Conservation (phyloP, 1,140 invertebrate genomes). For the Diabrotica virgifera region DNA sequence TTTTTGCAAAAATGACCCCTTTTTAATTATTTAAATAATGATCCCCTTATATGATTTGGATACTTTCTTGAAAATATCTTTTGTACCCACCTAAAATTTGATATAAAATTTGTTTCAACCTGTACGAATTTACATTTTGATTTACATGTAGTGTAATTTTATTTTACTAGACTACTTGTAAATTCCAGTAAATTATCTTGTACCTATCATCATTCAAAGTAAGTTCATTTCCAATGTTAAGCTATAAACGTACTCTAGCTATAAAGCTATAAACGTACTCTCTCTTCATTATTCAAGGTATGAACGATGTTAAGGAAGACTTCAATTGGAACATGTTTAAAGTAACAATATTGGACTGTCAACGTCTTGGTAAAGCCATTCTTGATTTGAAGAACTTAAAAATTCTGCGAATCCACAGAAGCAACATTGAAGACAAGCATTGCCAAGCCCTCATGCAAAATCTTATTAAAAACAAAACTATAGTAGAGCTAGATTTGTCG, state of each 20-base stretch:
- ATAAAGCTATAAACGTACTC: too few species aligned
- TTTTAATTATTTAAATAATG: too few species aligned
- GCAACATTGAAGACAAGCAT: constrained; percentile 38
- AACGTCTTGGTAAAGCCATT: constrained; percentile 38
- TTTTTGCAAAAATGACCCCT: too few species aligned
- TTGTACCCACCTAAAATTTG: too few species aligned
- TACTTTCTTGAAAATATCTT: too few species aligned
- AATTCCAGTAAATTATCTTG: neutral
- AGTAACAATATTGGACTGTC: constrained; percentile 39
- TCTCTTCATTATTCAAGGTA: constrained; percentile 26
- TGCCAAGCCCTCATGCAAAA: constrained; percentile 38
- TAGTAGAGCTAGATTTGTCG: constrained; percentile 44
- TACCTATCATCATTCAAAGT: neutral
- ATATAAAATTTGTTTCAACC: too few species aligned
- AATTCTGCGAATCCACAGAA: constrained; percentile 40
- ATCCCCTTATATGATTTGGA: too few species aligned
- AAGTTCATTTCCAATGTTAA: neutral
- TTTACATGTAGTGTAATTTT: too few species aligned
- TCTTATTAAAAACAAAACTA: constrained; percentile 38
- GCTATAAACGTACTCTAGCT: too few species aligned
- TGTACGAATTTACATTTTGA: too few species aligned
- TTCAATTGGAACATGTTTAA: constrained; percentile 43
- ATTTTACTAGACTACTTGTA: too few species aligned
- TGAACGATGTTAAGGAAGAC: constrained; percentile 36
- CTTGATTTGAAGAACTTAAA: constrained; percentile 34